Evolutionary conservation across 2,113 vertebrate genomes (phyloP).

Genomic region (Galemys pyrenaicus): DNA sequence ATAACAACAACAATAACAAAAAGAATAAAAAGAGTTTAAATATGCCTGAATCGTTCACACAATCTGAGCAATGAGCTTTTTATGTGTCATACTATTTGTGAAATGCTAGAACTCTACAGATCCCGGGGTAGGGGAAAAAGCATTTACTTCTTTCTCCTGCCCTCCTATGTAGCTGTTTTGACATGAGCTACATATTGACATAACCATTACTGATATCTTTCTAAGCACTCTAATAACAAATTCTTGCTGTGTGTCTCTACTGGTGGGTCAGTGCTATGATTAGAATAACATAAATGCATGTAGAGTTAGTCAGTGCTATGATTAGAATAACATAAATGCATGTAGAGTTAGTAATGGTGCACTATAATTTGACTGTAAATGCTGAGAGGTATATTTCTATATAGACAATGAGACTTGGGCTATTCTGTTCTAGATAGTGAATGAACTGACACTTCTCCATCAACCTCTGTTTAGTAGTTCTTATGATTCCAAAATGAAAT

Average conservation of each 20-base stretch:
- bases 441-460: slow-evolving; percentile 33
- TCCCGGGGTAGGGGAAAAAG: background rate
- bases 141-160: slow-evolving; percentile 20
- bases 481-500: slow-evolving; percentile 42
- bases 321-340: background rate
- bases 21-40: slow-evolving; percentile 55
- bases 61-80: slow-evolving; percentile 63
- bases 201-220: slow-evolving; percentile 48
- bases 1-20: slow-evolving; percentile 58
- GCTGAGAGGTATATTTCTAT: slow-evolving; percentile 31
- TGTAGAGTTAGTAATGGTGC: slow-evolving; percentile 4
- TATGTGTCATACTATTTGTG: slow-evolving; percentile 35
- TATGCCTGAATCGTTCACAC: background rate
- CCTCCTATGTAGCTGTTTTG: slow-evolving; percentile 39
- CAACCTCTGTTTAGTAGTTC: background rate
- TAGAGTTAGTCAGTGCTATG: slow-evolving; percentile 28
- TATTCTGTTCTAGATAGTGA: background rate
- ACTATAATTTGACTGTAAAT: slow-evolving; percentile 25
- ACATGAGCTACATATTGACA: slow-evolving; percentile 20
- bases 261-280: background rate
- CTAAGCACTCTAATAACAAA: slow-evolving; percentile 35
- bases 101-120: slow-evolving; percentile 59
- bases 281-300: background rate
- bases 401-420: background rate
- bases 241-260: slow-evolving; percentile 36